phyloP scores from a whole-genome alignment of 2,888 invertebrate species.

The Pantelozetes paolii region DNA sequence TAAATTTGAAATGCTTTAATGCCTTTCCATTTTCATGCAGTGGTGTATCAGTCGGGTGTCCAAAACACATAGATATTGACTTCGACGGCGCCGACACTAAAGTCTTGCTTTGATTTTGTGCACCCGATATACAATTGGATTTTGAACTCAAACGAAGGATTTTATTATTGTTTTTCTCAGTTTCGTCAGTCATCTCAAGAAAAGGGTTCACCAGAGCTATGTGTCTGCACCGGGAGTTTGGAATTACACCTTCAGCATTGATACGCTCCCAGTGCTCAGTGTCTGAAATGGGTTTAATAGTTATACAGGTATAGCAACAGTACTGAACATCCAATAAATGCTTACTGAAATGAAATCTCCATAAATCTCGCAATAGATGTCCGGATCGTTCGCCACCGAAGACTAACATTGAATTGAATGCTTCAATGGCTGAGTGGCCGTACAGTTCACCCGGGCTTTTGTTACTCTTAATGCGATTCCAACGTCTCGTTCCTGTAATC shows the following conservation, averaged over 20 bases:
- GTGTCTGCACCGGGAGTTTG: conserved; percentile 49
- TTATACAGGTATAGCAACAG: too few species aligned
- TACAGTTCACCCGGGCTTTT: conserved; percentile 66
- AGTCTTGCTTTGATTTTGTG: conserved; percentile 14
- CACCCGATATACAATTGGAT: conserved; percentile 31
- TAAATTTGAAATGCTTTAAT: conserved; percentile 44
- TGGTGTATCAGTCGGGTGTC: conserved; percentile 36
- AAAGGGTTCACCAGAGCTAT: conserved; percentile 48
- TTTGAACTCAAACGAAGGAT: conserved; percentile 27
- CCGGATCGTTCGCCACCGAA: conserved; percentile 72
- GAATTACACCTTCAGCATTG: conserved; percentile 47
- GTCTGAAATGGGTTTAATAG: conserved; percentile 55
- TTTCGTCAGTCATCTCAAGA: conserved; percentile 40
- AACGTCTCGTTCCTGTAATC: conserved; percentile 50
- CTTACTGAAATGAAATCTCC: conserved; percentile 75
- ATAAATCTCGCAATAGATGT: conserved; percentile 68
- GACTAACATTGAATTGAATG: conserved; percentile 70
- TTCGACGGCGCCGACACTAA: conserved; percentile 44
- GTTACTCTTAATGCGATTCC: conserved; percentile 48
- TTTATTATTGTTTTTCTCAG: conserved; percentile 18
- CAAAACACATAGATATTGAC: conserved; percentile 47
- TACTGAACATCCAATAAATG: not conserved
- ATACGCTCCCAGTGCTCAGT: conserved; percentile 73
- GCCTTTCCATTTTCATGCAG: conserved; percentile 33
- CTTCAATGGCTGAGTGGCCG: conserved; percentile 72